phyloP scores from a whole-genome alignment of 2,113 vertebrate genomes.

The Pagrus major region DNA sequence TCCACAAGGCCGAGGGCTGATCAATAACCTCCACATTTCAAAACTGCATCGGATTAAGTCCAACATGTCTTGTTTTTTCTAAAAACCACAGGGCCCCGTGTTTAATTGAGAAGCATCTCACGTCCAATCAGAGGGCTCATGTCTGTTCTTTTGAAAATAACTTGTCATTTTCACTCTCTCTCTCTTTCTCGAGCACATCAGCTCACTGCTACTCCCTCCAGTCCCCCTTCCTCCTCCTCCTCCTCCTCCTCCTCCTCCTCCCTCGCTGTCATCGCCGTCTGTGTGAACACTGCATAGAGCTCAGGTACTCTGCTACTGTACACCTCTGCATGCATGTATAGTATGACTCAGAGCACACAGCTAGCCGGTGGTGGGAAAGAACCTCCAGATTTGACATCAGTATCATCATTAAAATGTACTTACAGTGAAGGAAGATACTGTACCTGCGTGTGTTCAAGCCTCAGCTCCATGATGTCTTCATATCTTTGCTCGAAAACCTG shows the following conservation, averaged over 20 bases:
- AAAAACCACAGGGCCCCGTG: neutral
- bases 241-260: neutral
- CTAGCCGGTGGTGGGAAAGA: neutral
- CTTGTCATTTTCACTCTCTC: constrained; percentile 57
- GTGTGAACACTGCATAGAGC: constrained; percentile 27
- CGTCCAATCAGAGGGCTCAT: constrained; percentile 48
- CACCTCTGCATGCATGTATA: constrained; percentile 28
- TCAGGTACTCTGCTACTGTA: constrained; percentile 33
- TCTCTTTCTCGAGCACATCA: constrained; percentile 38
- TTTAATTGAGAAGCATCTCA: constrained; percentile 66
- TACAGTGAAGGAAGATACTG: neutral
- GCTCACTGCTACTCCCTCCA: constrained; percentile 38
- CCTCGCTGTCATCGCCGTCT: constrained; percentile 30
- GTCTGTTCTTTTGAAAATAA: constrained; percentile 67
- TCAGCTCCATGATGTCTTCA: neutral
- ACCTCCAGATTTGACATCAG: neutral
- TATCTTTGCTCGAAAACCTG: neutral
- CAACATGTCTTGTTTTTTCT: constrained; percentile 33
- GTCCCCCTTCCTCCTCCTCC: neutral
- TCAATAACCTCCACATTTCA: constrained; percentile 67
- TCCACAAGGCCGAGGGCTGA: constrained; percentile 61
- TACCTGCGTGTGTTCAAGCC: neutral
- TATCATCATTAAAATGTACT: neutral
- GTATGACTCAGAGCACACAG: constrained; percentile 4
- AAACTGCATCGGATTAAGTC: constrained; percentile 47